A percentile compares a stretch with the other conserved stretches of the same genome.
Conservation (phyloP, 2,113 vertebrate species). For the Psephotus haematonotus region DNA sequence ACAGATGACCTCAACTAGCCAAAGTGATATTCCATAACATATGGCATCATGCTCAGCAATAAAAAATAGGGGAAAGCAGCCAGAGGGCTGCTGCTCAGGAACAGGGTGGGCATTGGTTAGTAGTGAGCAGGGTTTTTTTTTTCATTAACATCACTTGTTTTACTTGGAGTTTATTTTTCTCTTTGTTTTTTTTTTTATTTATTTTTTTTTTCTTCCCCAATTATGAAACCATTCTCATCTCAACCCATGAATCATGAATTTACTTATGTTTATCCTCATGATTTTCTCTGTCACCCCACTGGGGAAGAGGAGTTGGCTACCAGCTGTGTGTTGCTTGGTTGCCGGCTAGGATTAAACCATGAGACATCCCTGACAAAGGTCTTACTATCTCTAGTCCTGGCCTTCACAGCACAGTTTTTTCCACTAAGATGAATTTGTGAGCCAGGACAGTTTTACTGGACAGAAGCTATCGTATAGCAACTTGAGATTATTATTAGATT, state of each 20-base stretch:
- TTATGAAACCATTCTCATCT: background rate
- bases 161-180: background rate
- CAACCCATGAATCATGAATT: background rate
- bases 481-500: background rate
- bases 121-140: background rate
- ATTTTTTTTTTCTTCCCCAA: background rate
- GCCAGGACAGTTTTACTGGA: background rate
- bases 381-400: background rate
- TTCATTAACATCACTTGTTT: background rate
- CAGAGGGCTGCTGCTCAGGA: background rate
- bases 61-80: background rate
- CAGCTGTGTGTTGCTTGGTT: background rate
- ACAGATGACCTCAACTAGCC: rapidly evolving
- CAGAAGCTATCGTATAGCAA: background rate
- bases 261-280: background rate
- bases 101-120: background rate
- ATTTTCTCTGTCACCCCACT: background rate
- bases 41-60: background rate
- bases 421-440: background rate
- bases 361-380: background rate
- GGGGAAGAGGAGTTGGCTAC: background rate
- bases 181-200: background rate
- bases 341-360: background rate
- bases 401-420: background rate
- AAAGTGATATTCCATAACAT: background rate